Evolutionary conservation across 37 sponge, comb jelly and placozoan species (phyloP), one percentile per base, ranked within the genome.

Genomic region (Oscarella lobularis): DNA sequence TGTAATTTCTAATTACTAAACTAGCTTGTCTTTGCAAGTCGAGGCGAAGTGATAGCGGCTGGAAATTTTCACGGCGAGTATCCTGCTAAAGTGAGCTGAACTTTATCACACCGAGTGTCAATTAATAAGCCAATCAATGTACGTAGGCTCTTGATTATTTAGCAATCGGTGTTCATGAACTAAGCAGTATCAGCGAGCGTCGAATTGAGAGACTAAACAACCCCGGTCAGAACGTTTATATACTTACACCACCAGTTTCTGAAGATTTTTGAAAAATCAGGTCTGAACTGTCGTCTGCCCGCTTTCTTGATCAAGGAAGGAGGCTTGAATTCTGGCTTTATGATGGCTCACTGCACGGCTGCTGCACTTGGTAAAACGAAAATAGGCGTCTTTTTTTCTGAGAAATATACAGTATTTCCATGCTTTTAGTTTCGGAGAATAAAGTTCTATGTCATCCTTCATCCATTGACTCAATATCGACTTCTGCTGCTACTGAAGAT

Each of bases 31-130:
- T 40, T 94, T 31, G 73, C 83, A 14, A 77, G 82, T 2, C 65
- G 83, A 38, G 67, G 73, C 35, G 86, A 83, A 72, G 79, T 86
- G 40, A 82, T 96, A 14, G 89, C 88, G 33, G 90, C 91, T 66
- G 98, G 98, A 1, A 93, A 96, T 74, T 96, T 96, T 83, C 98
- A 96, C 72, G 98, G 98, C 35, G 94, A 96, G 66, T 96, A 96
- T 75, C 98, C 98, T 31, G 98, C 98, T 30, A 96, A 96, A 85
- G 91, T 90, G 29, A n/a, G n/a, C n/a, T n/a, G n/a, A n/a, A n/a
- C n/a, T n/a, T n/a, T n/a, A n/a, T n/a, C n/a, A n/a, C n/a, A n/a
- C n/a, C n/a, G n/a, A n/a, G n/a, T n/a, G n/a, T n/a, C n/a, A n/a
- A n/a, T n/a, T n/a, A n/a, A n/a, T n/a, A n/a, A n/a, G n/a, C n/a